Percentiles rank a stretch among this genome's conserved stretches.
These are phyloP conservation scores for Pongo abelii DNA, from an alignment of 2,113 vertebrate species.

Conservation along the genomic window DNA sequence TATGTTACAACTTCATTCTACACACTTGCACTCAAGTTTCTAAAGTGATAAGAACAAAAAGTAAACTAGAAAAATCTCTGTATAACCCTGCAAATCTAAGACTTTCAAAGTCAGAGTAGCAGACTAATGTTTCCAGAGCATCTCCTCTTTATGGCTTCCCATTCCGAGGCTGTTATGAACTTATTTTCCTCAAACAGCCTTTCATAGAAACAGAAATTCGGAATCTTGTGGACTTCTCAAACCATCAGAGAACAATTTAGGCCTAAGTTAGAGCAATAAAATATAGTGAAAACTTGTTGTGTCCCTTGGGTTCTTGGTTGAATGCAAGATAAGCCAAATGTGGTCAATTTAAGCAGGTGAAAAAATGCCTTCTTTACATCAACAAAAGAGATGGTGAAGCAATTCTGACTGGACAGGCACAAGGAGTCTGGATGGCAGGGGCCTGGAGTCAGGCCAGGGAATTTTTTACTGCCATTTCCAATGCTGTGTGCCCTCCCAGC, in stretches of 20 bases:
- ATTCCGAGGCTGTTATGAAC: background rate
- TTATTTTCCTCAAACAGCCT: background rate
- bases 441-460: background rate
- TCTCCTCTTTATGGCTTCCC: background rate
- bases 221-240: background rate
- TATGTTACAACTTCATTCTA: background rate
- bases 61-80: background rate
- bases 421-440: too few species aligned
- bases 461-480: background rate
- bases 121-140: background rate
- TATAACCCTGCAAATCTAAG: background rate
- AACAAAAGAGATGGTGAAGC: background rate
- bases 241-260: background rate
- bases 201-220: background rate
- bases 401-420: background rate
- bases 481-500: too few species aligned
- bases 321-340: background rate
- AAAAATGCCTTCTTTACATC: background rate
- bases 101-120: background rate
- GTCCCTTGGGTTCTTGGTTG: background rate
- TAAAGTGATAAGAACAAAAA: background rate
- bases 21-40: background rate
- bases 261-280: background rate
- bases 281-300: background rate
- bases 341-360: background rate